A percentile compares a stretch with the other conserved stretches of the same genome.
These are phyloP conservation scores for Sphenopsis melanotis DNA, from an alignment of 2,797 vertebrate genomes.

Conservation along the genomic window DNA sequence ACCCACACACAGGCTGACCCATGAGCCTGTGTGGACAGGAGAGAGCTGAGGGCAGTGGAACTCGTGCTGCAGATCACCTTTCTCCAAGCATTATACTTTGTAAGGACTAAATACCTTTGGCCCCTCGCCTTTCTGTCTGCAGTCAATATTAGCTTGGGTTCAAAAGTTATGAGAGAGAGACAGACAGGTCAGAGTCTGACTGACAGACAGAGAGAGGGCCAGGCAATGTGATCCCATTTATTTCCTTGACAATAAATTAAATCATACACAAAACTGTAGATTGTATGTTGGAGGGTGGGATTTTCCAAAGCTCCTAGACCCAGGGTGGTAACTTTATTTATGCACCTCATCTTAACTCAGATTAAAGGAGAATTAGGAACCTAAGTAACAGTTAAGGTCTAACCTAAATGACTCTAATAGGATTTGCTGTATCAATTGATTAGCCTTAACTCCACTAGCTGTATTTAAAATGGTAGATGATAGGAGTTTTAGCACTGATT, in stretches of 20 bases:
- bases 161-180: background rate
- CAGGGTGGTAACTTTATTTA: background rate
- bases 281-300: background rate
- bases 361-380: background rate
- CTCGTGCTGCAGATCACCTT: background rate
- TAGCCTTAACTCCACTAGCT: background rate
- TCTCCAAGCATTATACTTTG: background rate
- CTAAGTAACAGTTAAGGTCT: background rate
- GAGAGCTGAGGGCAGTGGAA: background rate
- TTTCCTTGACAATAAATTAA: background rate
- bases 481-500: background rate
- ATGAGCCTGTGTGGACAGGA: fast-evolving
- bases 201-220: background rate
- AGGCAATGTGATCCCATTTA: background rate
- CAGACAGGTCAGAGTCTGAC: background rate
- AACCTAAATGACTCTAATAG: background rate
- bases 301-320: background rate
- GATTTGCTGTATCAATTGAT: slow-evolving; percentile 6
- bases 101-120: background rate
- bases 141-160: background rate
- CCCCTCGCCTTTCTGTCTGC: background rate
- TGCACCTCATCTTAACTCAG: background rate
- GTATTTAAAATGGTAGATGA: background rate
- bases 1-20: fast-evolving
- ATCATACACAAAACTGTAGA: background rate